Percentiles rank a stretch among this genome's conserved stretches.
Evolutionary conservation across 2,113 vertebrate genomes (phyloP).

Genomic region (Phodopus roborovskii): DNA sequence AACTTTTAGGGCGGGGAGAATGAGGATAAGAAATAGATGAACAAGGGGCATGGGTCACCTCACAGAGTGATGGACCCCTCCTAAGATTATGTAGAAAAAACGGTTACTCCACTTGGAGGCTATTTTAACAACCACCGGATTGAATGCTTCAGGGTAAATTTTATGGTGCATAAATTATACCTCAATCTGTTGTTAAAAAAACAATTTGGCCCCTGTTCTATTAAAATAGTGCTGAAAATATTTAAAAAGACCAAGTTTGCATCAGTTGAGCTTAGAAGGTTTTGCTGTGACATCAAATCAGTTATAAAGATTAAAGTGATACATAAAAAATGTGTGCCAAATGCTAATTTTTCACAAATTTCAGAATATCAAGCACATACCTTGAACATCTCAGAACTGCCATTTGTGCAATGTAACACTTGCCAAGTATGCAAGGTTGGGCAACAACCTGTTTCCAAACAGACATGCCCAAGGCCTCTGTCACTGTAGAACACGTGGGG

Average conservation of each 20-base stretch:
- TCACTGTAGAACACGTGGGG: not conserved
- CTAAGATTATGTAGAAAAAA: not conserved
- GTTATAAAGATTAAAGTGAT: constrained; percentile 18
- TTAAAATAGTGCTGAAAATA: not conserved
- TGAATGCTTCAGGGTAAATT: not conserved
- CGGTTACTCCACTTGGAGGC: no score
- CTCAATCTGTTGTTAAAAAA: constrained; percentile 18
- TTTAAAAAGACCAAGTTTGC: not conserved
- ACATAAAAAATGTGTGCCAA: not conserved
- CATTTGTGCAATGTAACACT: not conserved
- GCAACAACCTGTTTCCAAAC: not conserved
- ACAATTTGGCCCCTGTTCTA: not conserved
- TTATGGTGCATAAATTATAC: not conserved
- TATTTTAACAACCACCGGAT: not conserved
- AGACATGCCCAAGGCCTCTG: not conserved
- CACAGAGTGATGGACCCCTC: not conserved
- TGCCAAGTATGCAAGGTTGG: not conserved
- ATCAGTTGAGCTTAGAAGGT: not conserved
- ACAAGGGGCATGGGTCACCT: not conserved
- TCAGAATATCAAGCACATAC: not conserved
- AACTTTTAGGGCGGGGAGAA: not conserved
- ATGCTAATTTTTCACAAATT: not conserved
- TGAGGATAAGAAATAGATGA: accelerated
- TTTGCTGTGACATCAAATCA: not conserved
- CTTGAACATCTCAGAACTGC: not conserved